Evolutionary conservation across 2,113 vertebrate species (phyloP), one percentile per base, ranked within the genome.

Genomic region (Saiga tatarica): DNA sequence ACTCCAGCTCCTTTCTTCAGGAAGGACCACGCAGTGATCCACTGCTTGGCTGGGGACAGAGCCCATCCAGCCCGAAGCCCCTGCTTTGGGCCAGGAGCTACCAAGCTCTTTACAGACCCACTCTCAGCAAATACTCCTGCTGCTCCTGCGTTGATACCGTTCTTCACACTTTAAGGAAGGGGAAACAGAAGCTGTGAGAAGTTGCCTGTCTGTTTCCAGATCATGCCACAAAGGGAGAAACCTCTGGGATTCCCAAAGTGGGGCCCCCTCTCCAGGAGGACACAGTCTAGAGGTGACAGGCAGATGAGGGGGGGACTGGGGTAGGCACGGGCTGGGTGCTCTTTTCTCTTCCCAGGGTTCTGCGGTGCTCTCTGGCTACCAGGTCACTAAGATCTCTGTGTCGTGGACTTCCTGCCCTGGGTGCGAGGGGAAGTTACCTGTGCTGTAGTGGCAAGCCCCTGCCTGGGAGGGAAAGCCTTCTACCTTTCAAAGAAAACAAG

Each of bases 141-240:
- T 60, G 30, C 67, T 30, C 12, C 59, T 53, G 42, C 39, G 15
- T 36, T 0, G 2, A 9, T 13, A 6, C 13, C 55, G 0, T 3
- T 33, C 36, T 89, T 52, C 47, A 19, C 91, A 26, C 14, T 50
- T 62, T 21, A 28, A 67, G 33, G 62, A 89, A 19, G 3, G 89
- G 64, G 16, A 94, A 59, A 42, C 19, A 64, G 67, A 85, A 71
- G 16, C 52, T 89, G 36, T 21, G 50, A 83, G 55, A 60, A 74
- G 26, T 12, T n/a, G 30, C 53, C 60, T 39, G 30, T 84, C 33
- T 64, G 62, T 26, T 81, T 13, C 23, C 3, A 45, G 87, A 50
- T 62, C 53, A 10, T 5, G 1, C 14, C 47, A 28, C 36, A 33
- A 50, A 83, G 39, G 87, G 86, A 62, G 78, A 55, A 53, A 33